Base-by-base conservation (phyloP, 2,797 vertebrate genomes). In the Chaetophractus vellerosus region DNA sequence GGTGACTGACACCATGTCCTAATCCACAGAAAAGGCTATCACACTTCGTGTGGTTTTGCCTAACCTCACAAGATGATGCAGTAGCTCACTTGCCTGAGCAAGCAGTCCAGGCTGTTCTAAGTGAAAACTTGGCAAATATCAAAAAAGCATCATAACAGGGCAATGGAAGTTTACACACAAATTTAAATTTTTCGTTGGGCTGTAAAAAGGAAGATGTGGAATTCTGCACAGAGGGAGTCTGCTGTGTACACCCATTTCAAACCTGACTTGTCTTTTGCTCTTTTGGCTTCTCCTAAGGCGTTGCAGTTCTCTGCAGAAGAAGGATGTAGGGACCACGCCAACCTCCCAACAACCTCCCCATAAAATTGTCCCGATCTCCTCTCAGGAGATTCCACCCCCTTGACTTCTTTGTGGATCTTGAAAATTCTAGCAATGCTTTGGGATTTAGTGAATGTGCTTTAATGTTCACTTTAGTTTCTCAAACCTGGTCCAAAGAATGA, bases 151-250 rank as follows among this genome's bases (percentile, higher is more conserved):
- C 6, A 18, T 3, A 48, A 9, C 68, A 28, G 2, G 50, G 50
- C 2, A 90, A 36, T 10, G 26, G 63, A 76, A 57, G 33, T 38
- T 52, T 28, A 57, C 55, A 69, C 28, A 18, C 68, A 86, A 24
- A 71, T 92, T 63, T 64, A 38, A 95, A 92, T 15, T 74, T 72
- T 68, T 61, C 24, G 24, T 75, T 84, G 66, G 16, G 38, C 16
- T 84, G 23, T 6, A 3, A 23, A 61, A 83, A 90, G 19, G 15
- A 23, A 69, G 64, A 78, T 50, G 9, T 2, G 76, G 24, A 55
- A 26, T 88, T 92, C 18, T 48, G 12, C 9, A 85, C 71, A 12
- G 64, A 71, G 3, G 10, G 3, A 24, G 12, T 76, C 12, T 71
- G 36, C 5, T 64, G 21, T 76, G 59, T 55, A 4, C 28, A 26